Base-by-base conservation (phyloP, 1,140 invertebrate genomes). In the Drosophila setifemur region DNA sequence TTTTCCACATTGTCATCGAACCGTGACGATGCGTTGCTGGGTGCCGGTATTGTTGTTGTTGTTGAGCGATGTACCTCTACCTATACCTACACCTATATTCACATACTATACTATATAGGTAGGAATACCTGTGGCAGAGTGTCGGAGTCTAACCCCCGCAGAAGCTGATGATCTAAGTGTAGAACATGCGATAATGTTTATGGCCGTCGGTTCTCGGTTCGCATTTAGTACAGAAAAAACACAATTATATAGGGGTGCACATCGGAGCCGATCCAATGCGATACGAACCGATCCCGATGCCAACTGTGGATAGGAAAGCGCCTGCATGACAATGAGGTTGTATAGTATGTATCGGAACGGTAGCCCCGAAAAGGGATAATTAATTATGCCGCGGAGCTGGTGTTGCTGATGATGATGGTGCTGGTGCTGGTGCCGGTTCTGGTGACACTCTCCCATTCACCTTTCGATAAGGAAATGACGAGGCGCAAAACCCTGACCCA, bases 131-230 rank as follows among this genome's bases (percentile, higher is more conserved):
- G 18, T 37, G 28, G 7, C 19, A 11, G 53, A 28, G 18, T 33
- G 25, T 12, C 55, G 14, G 31, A 52, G 53, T 72, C 37, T 64
- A 79, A 75, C 74, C 79, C 81, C 79, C 81, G 75, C 63, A 63
- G 55, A 54, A 49, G 39, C 45, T 52, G 75, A 79, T 86, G 79
- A 86, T 85, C 81, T 85, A 85, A 86, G 81, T 85, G 66, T 85
- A 75, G 70, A 85, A 85, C 75, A 85, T 86, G 79, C 81, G 81
- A 85, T 85, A 85, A 85, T 85, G 57, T 79, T 79, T 83, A 86
- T 72, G 75, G 71, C 66, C 33, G 58, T 45, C 55, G 49, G 54
- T 55, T 7, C 63, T 54, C 11, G 19, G 21, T 23, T 68, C 25
- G 50, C 35, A 60, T 60, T 55, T 25, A 33, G 35, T 42, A 29